phyloP scores from a whole-genome alignment of 2,888 invertebrate genomes.

The Lochmaea capreae region DNA sequence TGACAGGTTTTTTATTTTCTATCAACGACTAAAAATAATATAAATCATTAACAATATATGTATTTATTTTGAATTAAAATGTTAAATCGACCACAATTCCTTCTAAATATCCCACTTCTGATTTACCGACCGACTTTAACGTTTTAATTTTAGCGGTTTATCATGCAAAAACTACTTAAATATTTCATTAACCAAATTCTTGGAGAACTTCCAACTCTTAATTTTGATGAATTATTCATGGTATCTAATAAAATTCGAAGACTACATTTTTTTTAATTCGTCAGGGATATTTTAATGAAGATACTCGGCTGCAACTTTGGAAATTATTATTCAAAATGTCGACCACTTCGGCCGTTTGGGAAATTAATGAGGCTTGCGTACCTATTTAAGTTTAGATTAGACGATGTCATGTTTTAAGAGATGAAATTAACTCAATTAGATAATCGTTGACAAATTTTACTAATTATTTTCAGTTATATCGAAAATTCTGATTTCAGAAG shows the following conservation, averaged over 20 bases:
- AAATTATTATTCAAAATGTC: constrained; percentile 36
- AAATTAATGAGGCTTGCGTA: constrained; percentile 32
- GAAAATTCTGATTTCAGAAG: too few relatives aligned
- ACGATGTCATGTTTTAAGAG: not conserved
- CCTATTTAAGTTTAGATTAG: constrained; percentile 24
- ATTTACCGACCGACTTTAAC: constrained; percentile 45
- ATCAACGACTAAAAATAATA: too few relatives aligned
- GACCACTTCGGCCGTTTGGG: constrained; percentile 22
- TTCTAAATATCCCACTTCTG: constrained; percentile 25
- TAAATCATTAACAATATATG: too few relatives aligned
- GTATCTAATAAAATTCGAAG: constrained; percentile 45
- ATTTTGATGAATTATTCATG: constrained; percentile 54
- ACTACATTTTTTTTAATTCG: constrained; percentile 50
- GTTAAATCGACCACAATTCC: not conserved
- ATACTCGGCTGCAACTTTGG: constrained; percentile 26
- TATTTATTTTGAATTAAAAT: too few relatives aligned
- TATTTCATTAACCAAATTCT: constrained; percentile 56
- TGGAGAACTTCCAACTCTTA: constrained; percentile 52
- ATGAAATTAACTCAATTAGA: too few relatives aligned
- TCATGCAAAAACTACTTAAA: constrained; percentile 51
- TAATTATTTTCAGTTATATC: too few relatives aligned
- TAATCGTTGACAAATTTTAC: too few relatives aligned
- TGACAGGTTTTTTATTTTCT: too few relatives aligned
- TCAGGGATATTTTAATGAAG: constrained; percentile 47
- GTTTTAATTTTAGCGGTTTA: constrained; percentile 52